Percentiles rank a stretch among this genome's conserved stretches.
Conservation (phyloP, 1,140 invertebrate genomes). For the Diplogasteroides magnus region DNA sequence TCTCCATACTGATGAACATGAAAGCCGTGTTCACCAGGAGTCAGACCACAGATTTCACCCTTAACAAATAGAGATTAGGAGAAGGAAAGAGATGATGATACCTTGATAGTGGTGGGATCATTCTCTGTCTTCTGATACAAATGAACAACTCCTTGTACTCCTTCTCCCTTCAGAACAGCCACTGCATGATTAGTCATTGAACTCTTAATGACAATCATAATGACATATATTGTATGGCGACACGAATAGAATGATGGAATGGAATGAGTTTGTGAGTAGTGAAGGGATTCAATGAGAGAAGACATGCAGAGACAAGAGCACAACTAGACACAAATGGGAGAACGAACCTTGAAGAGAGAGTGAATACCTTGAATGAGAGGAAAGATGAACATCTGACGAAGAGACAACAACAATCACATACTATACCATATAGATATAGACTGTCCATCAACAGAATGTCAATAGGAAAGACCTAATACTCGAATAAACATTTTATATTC, state of each 20-base stretch:
- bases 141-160: background rate
- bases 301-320: background rate
- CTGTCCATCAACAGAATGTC: too few relatives aligned
- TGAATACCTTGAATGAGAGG: background rate
- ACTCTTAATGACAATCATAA: background rate
- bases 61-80: background rate
- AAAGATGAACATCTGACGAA: background rate
- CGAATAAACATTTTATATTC: too few relatives aligned
- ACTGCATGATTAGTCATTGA: conserved; percentile 40
- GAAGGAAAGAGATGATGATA: conserved; percentile 32
- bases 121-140: conserved; percentile 24
- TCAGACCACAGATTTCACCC: conserved; percentile 70
- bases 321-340: background rate
- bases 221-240: background rate
- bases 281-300: background rate
- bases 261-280: background rate
- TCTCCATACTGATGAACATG: conserved; percentile 95
- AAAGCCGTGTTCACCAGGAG: conserved; percentile 76
- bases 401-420: too few relatives aligned
- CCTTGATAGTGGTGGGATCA: conserved; percentile 21
- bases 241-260: too few relatives aligned
- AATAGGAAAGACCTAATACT: too few relatives aligned
- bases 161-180: conserved; percentile 37
- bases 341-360: background rate
- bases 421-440: too few relatives aligned